Conservation (phyloP, 2,888 invertebrate genomes). For the Athrips mouffetella region DNA sequence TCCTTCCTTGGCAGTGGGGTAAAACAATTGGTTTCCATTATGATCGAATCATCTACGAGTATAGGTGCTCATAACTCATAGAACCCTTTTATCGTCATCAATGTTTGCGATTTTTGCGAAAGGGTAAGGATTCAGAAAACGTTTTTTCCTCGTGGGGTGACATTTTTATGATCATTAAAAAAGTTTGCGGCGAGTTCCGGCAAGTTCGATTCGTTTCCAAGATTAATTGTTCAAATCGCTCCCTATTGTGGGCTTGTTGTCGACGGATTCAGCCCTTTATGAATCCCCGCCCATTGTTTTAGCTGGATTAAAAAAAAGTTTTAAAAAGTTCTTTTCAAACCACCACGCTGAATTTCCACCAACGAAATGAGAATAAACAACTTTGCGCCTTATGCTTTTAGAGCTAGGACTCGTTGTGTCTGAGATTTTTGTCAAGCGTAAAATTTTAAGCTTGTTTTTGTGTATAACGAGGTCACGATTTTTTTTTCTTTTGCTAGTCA, state of each 20-base stretch:
- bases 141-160: not conserved
- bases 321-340: slow-evolving; percentile 53
- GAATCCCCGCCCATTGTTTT: slow-evolving; percentile 69
- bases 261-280: slow-evolving; percentile 64
- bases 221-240: slow-evolving; percentile 68
- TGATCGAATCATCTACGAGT: too few species aligned
- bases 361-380: slow-evolving; percentile 17
- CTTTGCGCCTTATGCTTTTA: slow-evolving; percentile 29
- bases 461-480: slow-evolving; percentile 68
- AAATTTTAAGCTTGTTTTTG: slow-evolving; percentile 48
- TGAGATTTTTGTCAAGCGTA: slow-evolving; percentile 28
- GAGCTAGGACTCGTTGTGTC: slow-evolving; percentile 20
- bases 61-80: too few species aligned
- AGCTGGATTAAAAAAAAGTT: slow-evolving; percentile 60
- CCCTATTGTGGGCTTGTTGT: slow-evolving; percentile 61
- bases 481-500: slow-evolving; percentile 65
- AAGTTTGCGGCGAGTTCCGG: slow-evolving; percentile 13
- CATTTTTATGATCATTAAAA: slow-evolving; percentile 18
- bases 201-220: slow-evolving; percentile 59
- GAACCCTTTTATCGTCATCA: too few species aligned
- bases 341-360: slow-evolving; percentile 18
- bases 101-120: too few species aligned
- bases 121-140: slow-evolving; percentile 2
- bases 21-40: too few species aligned
- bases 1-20: too few species aligned